A percentile compares a stretch with the other conserved stretches of the same genome.
These are phyloP conservation scores for Abrostola tripartita DNA, from an alignment of 2,888 invertebrate species.

Conservation along the genomic window DNA sequence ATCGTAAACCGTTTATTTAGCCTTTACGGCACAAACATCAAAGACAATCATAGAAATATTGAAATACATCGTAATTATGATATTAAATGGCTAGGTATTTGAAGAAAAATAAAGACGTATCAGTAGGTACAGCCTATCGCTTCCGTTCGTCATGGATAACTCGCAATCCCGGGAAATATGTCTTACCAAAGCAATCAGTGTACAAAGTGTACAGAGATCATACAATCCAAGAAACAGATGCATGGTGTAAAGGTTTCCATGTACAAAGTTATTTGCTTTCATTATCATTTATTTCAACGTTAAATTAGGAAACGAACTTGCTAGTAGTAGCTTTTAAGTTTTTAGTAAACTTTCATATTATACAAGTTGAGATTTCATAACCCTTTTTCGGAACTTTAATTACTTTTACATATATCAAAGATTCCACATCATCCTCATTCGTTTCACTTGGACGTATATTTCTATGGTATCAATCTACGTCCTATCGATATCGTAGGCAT, in stretches of 20 bases:
- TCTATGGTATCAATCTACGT: neutral
- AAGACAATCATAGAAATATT: too few species aligned
- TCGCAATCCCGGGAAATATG: constrained; percentile 45
- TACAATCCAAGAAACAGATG: constrained; percentile 45
- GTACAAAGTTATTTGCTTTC: neutral
- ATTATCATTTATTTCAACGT: neutral
- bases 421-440: neutral
- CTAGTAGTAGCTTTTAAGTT: too few species aligned
- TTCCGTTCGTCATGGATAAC: constrained; percentile 28
- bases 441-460: neutral
- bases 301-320: too few species aligned
- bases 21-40: too few species aligned
- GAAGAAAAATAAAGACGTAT: neutral
- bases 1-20: too few species aligned
- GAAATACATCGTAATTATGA: too few species aligned
- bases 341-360: too few species aligned
- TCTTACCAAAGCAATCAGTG: constrained; percentile 27
- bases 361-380: too few species aligned
- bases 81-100: too few species aligned
- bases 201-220: constrained; percentile 16
- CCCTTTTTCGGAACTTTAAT: too few species aligned
- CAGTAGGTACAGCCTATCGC: neutral
- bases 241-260: constrained; percentile 31
- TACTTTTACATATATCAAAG: too few species aligned
- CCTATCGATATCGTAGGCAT: constrained; percentile 14